Evolutionary conservation across 2,888 invertebrate genomes (phyloP).

Genomic region (Peribatodes rhomboidaria): DNA sequence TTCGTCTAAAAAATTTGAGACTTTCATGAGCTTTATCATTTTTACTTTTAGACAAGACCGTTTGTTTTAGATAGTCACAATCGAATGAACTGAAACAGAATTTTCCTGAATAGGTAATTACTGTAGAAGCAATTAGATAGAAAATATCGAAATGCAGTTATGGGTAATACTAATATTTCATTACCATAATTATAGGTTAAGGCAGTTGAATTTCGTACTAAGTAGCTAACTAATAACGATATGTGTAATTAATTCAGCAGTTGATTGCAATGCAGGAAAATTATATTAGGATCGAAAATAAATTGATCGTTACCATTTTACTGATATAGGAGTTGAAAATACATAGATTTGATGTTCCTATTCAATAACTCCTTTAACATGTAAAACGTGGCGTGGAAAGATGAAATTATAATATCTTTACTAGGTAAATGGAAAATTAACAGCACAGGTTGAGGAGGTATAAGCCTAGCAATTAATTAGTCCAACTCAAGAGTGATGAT

Average conservation of each 20-base stretch:
- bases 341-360: too few relatives aligned
- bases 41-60: constrained; percentile 17
- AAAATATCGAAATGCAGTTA: constrained; percentile 49
- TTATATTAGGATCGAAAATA: constrained; percentile 32
- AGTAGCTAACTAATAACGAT: constrained; percentile 40
- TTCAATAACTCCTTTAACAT: too few relatives aligned
- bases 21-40: constrained; percentile 37
- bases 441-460: too few relatives aligned
- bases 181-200: constrained; percentile 58
- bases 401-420: too few relatives aligned
- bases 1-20: constrained; percentile 57
- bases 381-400: too few relatives aligned
- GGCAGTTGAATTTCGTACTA: constrained; percentile 56
- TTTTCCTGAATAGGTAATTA: constrained; percentile 51
- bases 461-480: too few relatives aligned
- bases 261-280: constrained; percentile 39
- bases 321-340: constrained; percentile 23
- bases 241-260: constrained; percentile 52
- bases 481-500: too few relatives aligned
- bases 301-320: constrained; percentile 29
- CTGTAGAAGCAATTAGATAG: constrained; percentile 54
- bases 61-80: constrained; percentile 20
- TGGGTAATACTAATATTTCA: constrained; percentile 55
- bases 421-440: too few relatives aligned
- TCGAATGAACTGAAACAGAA: constrained; percentile 32